A percentile compares a stretch with the other conserved stretches of the same genome.
These are phyloP conservation scores for Psittacus erithacus DNA, from an alignment of 2,113 vertebrate genomes.

Conservation along the genomic window DNA sequence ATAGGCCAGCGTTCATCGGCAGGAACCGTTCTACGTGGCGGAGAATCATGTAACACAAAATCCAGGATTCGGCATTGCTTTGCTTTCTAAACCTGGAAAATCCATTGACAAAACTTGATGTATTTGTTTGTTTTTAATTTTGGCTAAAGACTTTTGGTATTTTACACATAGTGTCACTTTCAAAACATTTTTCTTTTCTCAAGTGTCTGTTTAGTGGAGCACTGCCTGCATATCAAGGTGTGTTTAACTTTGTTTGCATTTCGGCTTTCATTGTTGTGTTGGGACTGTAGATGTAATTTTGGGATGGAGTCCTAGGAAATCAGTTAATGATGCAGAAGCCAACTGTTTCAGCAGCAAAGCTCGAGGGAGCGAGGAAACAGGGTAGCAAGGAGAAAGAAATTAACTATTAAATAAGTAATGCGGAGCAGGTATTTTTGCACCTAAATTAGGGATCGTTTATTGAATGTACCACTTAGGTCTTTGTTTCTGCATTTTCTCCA, in stretches of 20 bases:
- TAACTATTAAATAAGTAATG: background rate
- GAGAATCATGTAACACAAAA: background rate
- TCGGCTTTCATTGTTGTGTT: constrained; percentile 28
- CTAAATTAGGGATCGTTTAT: background rate
- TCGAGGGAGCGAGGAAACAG: background rate
- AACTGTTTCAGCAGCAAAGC: constrained; percentile 1
- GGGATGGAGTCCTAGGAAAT: constrained; percentile 51
- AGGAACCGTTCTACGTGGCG: background rate
- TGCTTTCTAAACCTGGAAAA: background rate
- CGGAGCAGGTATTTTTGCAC: background rate
- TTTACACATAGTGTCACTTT: background rate
- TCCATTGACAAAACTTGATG: background rate
- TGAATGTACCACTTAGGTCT: background rate
- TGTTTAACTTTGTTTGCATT: constrained; percentile 37
- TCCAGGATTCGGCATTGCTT: background rate
- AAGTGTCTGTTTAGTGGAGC: background rate
- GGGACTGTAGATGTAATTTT: constrained; percentile 30
- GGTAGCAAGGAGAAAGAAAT: background rate
- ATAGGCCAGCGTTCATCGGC: background rate
- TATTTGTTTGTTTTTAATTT: constrained; percentile 29
- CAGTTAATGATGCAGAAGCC: constrained; percentile 51
- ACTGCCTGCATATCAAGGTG: background rate
- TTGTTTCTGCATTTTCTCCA: background rate
- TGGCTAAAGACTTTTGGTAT: background rate
- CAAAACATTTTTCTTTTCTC: constrained; percentile 8